Base-by-base conservation (phyloP, 2,888 invertebrate species). In the Hybos culiciformis region DNA sequence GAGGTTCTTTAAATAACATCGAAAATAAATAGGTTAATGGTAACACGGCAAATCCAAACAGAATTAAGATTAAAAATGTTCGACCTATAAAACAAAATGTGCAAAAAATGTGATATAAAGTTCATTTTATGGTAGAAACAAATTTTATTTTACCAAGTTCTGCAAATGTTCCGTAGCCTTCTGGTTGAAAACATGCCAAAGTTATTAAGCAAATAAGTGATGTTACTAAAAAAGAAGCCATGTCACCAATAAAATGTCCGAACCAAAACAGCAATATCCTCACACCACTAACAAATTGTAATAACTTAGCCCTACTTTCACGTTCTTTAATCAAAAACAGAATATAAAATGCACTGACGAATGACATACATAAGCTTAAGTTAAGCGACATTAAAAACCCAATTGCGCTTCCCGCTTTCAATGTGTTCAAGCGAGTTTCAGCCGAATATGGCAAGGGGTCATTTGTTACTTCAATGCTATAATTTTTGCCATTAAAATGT, bases 281-380 rank as follows among this genome's bases (percentile, higher is more conserved):
- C 1, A 80, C 75, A 1, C 86, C 85, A 5, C 83, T 78, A 1
- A 84, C 82, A 54, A 79, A 78, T 56, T 86, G 85, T 20, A 85
- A 66, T 37, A 85, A 72, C 56, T 84, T 84, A 0, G 83, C 77
- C 33, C 82, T 78, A 32, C 73, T 74, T 14, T 76, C 68, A 19
- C 82, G 72, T 59, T 88, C 87, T 66, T 80, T 61, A 23, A 63
- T 58, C 46, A 70, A 58, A 48, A 80, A 80, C 59, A 80, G 66
- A 24, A 80, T 67, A 52, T 74, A 81, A 38, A 80, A 75, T 5
- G 62, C 54, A 39, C 75, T 74, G 2, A 78, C 78, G 53, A 88
- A 83, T 14, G 80, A 75, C 66, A 87, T 72, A 56, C 82, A 80
- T 61, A 82, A 83, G 11, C 80, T 78, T 38, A 86, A 68, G 50